Base-by-base conservation (phyloP, 2,113 vertebrate species). In the Poeciliopsis retropinna region DNA sequence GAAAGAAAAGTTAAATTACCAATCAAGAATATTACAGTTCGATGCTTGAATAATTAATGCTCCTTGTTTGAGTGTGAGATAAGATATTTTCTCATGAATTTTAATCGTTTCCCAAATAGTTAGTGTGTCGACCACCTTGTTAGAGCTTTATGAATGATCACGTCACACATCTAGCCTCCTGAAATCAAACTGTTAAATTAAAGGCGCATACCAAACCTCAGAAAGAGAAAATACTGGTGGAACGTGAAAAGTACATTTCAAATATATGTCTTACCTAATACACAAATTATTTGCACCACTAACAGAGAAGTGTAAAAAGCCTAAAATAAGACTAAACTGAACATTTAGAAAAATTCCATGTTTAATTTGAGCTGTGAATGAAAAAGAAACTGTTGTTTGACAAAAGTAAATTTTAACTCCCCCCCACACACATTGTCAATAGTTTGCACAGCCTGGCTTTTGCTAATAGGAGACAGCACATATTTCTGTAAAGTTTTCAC, bases 131-230 rank as follows among this genome's bases (percentile, higher is more conserved):
- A 87, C 74, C 67, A 83, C 76, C 27, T 25, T 74, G 82, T 85
- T 86, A 87, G 80, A 78, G 54, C 70, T 70, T 70, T 85, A 68
- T 88, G 82, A 83, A 61, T 78, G 69, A 89, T 83, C 75, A 78
- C 67, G 67, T 84, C 65, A 77, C 73, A 72, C 69, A 81, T 25
- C 2, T 22, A 10, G 51, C n/a, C 25, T 54, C 51, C 51, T 54
- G 51, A 54, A 54, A 57, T 57, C 25, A n/a, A n/a, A 57, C 51
- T n/a, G 22, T 57, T 25, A n/a, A 57, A 57, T 25, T n/a, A 57
- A 57, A 1, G 22, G 51, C 19, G n/a, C 51, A n/a, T 57, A 57
- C 25, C 51, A 57, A 17, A n/a, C 22, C 51, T n/a, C 22, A 57
- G 9, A 2, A 57, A 57, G 51, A 25, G 51, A 57, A n/a, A n/a